Conservation (phyloP, 1,140 invertebrate genomes). For the Trichonephila clavata region DNA sequence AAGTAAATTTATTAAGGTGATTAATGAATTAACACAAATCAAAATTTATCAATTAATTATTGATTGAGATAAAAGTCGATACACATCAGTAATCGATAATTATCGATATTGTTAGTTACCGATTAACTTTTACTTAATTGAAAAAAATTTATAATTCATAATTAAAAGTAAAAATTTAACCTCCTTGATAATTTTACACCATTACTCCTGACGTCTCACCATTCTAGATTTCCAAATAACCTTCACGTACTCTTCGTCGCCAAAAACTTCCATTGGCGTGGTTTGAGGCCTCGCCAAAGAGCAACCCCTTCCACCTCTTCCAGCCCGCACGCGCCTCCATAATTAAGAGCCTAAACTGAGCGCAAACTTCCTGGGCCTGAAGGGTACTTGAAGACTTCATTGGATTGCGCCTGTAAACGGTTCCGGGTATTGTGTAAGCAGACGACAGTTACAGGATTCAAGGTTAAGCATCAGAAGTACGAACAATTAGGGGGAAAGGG, state of each 20-base stretch:
- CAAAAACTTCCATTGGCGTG: neutral
- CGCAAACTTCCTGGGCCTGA: slow-evolving; percentile 61
- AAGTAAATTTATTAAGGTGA: no score
- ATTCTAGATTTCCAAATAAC: no score
- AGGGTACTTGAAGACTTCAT: slow-evolving; percentile 49
- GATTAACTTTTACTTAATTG: no score
- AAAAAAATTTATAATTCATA: no score
- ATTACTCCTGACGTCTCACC: no score
- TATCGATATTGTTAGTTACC: no score
- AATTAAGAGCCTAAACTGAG: slow-evolving; percentile 49
- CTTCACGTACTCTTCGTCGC: neutral
- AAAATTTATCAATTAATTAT: no score
- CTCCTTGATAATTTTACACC: no score
- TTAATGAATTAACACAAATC: no score
- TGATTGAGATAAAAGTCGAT: no score
- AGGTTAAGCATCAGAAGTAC: slow-evolving; percentile 29
- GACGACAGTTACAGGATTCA: slow-evolving; percentile 20
- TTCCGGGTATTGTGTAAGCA: slow-evolving; percentile 45
- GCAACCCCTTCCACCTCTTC: neutral
- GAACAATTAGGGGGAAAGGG: neutral
- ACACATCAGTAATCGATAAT: no score
- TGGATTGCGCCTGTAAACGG: slow-evolving; percentile 48
- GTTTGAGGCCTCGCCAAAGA: neutral
- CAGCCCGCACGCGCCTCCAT: slow-evolving; percentile 48
- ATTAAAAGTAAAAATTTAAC: no score